Evolutionary conservation across 2,113 vertebrate genomes (phyloP).

Genomic region (Saccopteryx bilineata): DNA sequence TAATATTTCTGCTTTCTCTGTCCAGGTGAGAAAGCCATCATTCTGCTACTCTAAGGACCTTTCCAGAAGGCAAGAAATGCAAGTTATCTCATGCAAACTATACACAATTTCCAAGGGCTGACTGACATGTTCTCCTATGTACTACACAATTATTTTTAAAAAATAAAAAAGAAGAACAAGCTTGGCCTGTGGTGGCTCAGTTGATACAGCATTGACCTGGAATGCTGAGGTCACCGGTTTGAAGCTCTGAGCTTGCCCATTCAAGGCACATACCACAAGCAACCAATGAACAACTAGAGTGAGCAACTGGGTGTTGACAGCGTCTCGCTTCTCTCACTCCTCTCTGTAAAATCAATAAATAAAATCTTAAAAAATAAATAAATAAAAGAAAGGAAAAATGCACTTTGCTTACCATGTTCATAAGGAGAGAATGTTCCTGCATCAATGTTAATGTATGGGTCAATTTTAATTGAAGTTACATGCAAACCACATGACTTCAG

Average conservation of each 20-base stretch:
- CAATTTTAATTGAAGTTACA: slow-evolving; percentile 98
- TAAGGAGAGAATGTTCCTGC: slow-evolving; percentile 98
- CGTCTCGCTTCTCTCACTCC: no score
- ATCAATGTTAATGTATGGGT: slow-evolving; percentile 99
- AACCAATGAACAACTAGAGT: no score
- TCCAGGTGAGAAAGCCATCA: slow-evolving; percentile 5
- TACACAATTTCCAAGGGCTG: not conserved
- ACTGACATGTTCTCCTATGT: not conserved
- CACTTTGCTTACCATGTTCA: slow-evolving; percentile 92
- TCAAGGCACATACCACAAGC: no score
- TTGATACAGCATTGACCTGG: no score
- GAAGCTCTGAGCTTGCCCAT: no score
- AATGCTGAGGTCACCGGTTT: no score
- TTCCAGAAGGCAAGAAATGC: slow-evolving; percentile 26
- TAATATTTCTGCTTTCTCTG: slow-evolving; percentile 9
- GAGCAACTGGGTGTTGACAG: no score
- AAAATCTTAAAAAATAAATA: not conserved
- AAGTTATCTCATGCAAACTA: not conserved
- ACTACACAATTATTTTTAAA: not conserved
- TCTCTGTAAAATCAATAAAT: no score
- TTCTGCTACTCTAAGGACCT: not conserved
- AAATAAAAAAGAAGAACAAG: not conserved
- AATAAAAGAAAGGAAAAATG: not conserved
- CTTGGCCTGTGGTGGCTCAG: no score
- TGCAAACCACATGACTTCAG: slow-evolving; percentile 96